Evolutionary conservation across 2,888 invertebrate species (phyloP), one percentile per base, ranked within the genome.

Genomic region (Drosophila austrosaltans): DNA sequence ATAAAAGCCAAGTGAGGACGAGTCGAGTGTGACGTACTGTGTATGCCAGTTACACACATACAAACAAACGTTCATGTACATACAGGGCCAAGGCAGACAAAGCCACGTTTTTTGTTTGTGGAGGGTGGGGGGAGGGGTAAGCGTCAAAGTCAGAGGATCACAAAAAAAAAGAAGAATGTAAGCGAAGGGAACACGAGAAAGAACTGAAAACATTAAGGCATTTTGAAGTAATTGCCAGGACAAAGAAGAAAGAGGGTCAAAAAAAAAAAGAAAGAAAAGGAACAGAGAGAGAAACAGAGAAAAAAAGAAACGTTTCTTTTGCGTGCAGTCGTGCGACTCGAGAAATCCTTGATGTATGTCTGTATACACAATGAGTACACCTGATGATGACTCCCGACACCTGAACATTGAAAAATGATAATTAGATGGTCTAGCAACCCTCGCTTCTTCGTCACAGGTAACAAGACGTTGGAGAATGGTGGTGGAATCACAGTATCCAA

Each of bases 351-450:
- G 70, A 77, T 69, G 48, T 48, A 48, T 48, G 44, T 44, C 20
- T 44, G 20, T 48, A 48, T 48, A 66, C 28, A 61, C 60, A 54
- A 28, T 22, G 28, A 39, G 60, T 66, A 69, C 82, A 83, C 87
- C 83, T 83, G 83, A 83, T 75, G 81, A 81, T 74, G 67, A 69
- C 60, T 53, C 63, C 48, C 42, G 62, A 61, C 66, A 63, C 57
- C 59, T 61, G 68, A 76, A 75, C 70, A 70, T 70, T 79, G 53
- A 71, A 70, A 78, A 84, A 87, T 85, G 74, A 79, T 85, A 85
- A 85, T 85, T 85, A 85, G 85, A 83, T 78, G 67, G 83, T 81
- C 83, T 82, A 84, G 83, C 88, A 85, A 85, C 85, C 88, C 85
- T 78, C 48, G 63, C 16, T 25, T 16, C 22, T 39, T 44, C 62